Base-by-base conservation (phyloP, 2,888 invertebrate species). In the Coenonympha arcania region DNA sequence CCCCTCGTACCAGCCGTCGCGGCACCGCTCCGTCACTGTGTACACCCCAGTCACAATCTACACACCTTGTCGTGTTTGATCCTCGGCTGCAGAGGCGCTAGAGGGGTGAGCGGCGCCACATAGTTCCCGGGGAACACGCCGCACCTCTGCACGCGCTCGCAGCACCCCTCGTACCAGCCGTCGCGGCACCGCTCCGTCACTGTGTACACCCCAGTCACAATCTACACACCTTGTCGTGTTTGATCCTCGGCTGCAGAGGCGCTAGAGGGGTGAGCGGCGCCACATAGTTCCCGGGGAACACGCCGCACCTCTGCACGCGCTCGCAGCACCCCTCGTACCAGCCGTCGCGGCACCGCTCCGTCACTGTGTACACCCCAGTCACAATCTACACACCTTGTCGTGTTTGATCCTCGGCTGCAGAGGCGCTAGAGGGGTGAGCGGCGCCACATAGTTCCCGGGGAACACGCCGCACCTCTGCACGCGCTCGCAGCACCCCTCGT, bases 81-180 rank as follows among this genome's bases (percentile, higher is more conserved):
- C 4, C 63, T 33, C 19, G 51, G 48, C 15, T 44, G 52, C 54
- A 54, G 52, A 41, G 20, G 91, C 87, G 53, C 43, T 16, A 52
- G 48, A 9, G 90, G 88, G 6, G 91, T 89, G 1, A 57, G 59
- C 6, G 62, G 90, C 28, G 92, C 90, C 2, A 95, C 93, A 76
- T 95, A 95, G 82, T 95, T 95, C 43, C 95, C 95, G 19, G 95
- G 95, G 77, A 95, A 95, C 19, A 95, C 95, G 5, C 95, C 95
- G 59, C 91, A 90, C 63, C 93, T 91, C 68, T 93, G 92, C 36
- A 91, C 90, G 53, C 93, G 90, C 69, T 92, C 93, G 43, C 93
- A 93, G 37, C 91, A 90, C 0, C 95, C 95, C 74, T 94, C 95
- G 75, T 91, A 94, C 95, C 95, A 95, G 31, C 95, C 95, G 78